phyloP scores from a whole-genome alignment of 2,797 vertebrate species.

The Perodicticus potto region DNA sequence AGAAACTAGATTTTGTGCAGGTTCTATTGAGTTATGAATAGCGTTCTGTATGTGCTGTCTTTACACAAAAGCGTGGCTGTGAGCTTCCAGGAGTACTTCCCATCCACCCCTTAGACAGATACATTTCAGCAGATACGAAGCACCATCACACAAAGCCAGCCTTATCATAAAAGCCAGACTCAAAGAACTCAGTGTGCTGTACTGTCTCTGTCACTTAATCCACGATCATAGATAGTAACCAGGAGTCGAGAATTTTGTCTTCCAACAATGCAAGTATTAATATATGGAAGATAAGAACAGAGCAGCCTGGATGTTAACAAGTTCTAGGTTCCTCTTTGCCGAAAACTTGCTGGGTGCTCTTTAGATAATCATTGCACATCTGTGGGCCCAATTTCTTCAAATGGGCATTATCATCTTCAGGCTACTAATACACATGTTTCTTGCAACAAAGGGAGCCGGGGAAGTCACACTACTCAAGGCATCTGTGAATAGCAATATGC shows the following conservation, averaged over 20 bases:
- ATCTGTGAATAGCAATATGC: not conserved
- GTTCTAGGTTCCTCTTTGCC: not conserved
- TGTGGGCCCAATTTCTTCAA: not conserved
- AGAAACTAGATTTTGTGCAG: not conserved
- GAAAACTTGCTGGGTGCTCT: not conserved
- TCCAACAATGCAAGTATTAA: not conserved
- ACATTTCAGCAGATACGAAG: accelerated
- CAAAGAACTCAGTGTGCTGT: not conserved
- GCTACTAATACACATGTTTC: not conserved
- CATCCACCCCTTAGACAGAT: not conserved
- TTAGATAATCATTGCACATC: not conserved
- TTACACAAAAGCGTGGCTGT: not conserved
- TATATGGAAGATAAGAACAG: not conserved
- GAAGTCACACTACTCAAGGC: not conserved
- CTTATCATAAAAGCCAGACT: not conserved
- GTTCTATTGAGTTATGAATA: not conserved
- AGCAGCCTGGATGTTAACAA: not conserved
- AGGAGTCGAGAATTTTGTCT: not conserved
- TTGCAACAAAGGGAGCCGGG: not conserved
- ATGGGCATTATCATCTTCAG: not conserved
- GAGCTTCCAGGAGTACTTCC: not conserved
- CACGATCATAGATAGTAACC: not conserved
- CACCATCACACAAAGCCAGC: not conserved
- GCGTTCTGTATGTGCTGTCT: not conserved
- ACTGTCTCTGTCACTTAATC: not conserved